Conservation (phyloP, 2,113 vertebrate genomes). For the Bostrychus sinensis region DNA sequence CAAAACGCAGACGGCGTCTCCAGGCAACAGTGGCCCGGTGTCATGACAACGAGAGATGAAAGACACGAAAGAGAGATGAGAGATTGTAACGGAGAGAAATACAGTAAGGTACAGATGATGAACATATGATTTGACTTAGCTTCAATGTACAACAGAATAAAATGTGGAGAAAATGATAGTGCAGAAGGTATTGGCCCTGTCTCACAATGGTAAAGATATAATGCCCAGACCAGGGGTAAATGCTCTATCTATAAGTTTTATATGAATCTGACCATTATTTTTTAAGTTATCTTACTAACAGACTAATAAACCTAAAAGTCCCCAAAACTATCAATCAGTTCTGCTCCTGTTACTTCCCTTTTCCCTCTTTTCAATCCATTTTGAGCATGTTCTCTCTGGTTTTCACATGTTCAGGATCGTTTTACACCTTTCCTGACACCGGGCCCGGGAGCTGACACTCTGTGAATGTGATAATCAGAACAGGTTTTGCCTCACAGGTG, state of each 20-base stretch:
- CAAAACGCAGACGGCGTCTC: constrained; percentile 57
- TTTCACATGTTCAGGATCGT: constrained; percentile 1
- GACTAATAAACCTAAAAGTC: too few species aligned
- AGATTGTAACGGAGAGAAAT: background rate
- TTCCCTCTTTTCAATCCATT: background rate
- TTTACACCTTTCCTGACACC: constrained; percentile 8
- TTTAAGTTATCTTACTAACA: too few species aligned
- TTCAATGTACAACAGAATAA: too few species aligned
- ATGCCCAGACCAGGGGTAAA: too few species aligned
- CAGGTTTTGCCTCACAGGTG: background rate
- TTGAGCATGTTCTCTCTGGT: background rate
- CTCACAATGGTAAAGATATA: too few species aligned
- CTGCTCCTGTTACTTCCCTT: background rate
- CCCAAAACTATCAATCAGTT: too few species aligned
- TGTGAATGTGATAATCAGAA: constrained; percentile 30
- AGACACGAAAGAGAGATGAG: constrained; percentile 5
- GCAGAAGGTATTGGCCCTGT: too few species aligned
- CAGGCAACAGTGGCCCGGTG: constrained; percentile 61
- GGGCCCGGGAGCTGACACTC: background rate
- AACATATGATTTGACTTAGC: too few species aligned
- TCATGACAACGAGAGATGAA: constrained; percentile 54
- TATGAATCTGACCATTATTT: too few species aligned
- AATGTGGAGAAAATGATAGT: too few species aligned
- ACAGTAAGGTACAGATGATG: too few species aligned
- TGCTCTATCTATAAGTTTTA: too few species aligned